Base-by-base conservation (phyloP, 2,113 vertebrate genomes). In the Nothoprocta perdicaria region DNA sequence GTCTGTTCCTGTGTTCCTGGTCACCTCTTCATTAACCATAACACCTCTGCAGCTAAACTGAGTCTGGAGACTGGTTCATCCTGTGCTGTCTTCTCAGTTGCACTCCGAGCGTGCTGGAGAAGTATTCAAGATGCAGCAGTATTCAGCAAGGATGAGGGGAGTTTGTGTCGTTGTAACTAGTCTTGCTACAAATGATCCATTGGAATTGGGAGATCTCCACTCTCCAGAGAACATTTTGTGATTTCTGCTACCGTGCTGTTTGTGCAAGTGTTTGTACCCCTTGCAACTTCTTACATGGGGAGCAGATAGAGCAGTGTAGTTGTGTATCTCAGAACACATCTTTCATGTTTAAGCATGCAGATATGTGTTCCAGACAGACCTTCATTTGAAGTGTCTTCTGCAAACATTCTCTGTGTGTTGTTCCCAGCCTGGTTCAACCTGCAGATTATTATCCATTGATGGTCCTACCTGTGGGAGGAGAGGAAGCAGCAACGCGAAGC, bases 251-350 rank as follows among this genome's bases (percentile, higher is more conserved):
- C 77, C 24, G 17, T 35, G 17, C 31, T 26, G 3, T 77, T 53
- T 75, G 26, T 52, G 35, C 53, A n/a, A 45, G 16, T 48, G 31
- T 46, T 40, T 41, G 9, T 58, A 52, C 50, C 46, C 31, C 27
- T 22, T 43, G 82, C 60, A 57, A 10, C 71, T 33, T 27, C 17
- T 62, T 0, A 0, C 65, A 40, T 4, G 23, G n/a, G 41, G 31
- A 52, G 8, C 43, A 35, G 63, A 52, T 31, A 74, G 5, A 0
- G 0, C 35, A 45, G 31, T 10, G 55, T 3, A 5, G n/a, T 10
- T 38, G 40, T 18, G n/a, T 19, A 41, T 41, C 14, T 26, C 38
- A 53, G 57, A 46, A 69, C 45, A 21, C 4, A 7, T 40, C 33
- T 72, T 78, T 43, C 33, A 19, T 0, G 0, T 66, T 35, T 35